Base-by-base conservation (phyloP, 2,797 vertebrate species). In the Propithecus deckenii region DNA sequence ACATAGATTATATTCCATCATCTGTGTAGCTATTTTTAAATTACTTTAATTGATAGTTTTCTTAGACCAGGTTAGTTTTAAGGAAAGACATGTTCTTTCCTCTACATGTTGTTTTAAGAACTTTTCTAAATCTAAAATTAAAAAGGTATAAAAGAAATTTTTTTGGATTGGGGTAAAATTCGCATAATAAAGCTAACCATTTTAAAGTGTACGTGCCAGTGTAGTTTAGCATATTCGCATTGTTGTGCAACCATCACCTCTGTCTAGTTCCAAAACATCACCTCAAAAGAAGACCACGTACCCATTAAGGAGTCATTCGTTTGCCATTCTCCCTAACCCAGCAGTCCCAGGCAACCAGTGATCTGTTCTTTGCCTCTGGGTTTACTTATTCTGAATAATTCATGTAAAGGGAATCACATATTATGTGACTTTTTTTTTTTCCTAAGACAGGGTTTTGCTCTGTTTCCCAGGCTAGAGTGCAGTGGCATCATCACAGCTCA, bases 1-100 rank as follows among this genome's bases (percentile, higher is more conserved):
- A 14, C 4, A 0, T 13, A 5, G 38, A 6, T 52, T 14, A 12
- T 52, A 20, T 30, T 52, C 4, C 25, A 7, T 52, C 25, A 0
- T 30, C 38, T 59, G 1, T 22, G 0, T 65, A 71, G 41, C 5
- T 75, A 8, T 78, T 78, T 50, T 76, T 32, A 52, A 38, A 61
- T 25, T 7, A 69, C 12, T 32, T n/a, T 35, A 71, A 38, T 80
- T 0, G 9, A n/a, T 20, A 28, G 22, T 23, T 71, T 78, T 17
- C 57, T 61, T 75, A 28, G 2, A 35, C 18, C 2, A 22, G 11
- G 32, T 35, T 84, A n/a, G 67, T 74, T 76, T 38, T 52, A 41
- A 32, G 75, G 38, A 61, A 65, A 59, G 12, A 28, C 0, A 0
- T 43, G 20, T 7, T 1, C 2, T 90, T 75, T 86, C 75, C 22